Evolutionary conservation across 2,888 invertebrate genomes (phyloP), one percentile per base, ranked within the genome.

Genomic region (Tanytarsus gracilentus): DNA sequence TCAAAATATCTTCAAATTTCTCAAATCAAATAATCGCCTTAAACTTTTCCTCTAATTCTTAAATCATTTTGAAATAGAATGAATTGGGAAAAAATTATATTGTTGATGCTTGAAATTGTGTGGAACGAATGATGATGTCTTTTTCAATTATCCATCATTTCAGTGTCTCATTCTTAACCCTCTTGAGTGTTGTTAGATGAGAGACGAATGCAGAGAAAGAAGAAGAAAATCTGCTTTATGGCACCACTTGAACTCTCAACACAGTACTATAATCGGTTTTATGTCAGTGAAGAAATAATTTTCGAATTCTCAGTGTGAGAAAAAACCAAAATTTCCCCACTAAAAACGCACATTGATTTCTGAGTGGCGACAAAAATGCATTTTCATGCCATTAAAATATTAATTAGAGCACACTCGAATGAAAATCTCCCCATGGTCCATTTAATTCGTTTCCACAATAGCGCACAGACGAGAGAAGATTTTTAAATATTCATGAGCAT

Each of bases 61-160:
- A n/a, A n/a, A n/a, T n/a, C n/a, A n/a, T n/a, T n/a, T n/a, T n/a
- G n/a, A n/a, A 23, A 14, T 14, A 49, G n/a, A 23, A 14, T n/a
- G 26, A 21, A 25, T 11, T 26, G 25, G 27, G 6, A 27, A 26
- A 27, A 27, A 27, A 27, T 51, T 27, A n/a, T 33, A 36, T 33
- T 53, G 53, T 53, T 53, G 53, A 53, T 53, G 36, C 33, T 53
- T 33, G 53, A 53, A 53, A 53, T 53, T 53, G 36, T 53, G 53
- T 53, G 53, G 53, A 53, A 53, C 53, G 53, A 53, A 53, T 30
- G 53, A 53, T 53, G 53, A 53, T 49, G 49, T 49, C 49, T 49
- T 49, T 49, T 49, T 49, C 49, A 49, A 49, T 53, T 53, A 53
- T 53, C 53, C 53, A 36, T 53, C 53, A 33, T 53, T 36, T 53